Percentiles rank a stretch among this genome's conserved stretches.
These are phyloP conservation scores for Thysanoteuthis rhombus DNA, from an alignment of 2,888 invertebrate genomes.

Conservation along the genomic window DNA sequence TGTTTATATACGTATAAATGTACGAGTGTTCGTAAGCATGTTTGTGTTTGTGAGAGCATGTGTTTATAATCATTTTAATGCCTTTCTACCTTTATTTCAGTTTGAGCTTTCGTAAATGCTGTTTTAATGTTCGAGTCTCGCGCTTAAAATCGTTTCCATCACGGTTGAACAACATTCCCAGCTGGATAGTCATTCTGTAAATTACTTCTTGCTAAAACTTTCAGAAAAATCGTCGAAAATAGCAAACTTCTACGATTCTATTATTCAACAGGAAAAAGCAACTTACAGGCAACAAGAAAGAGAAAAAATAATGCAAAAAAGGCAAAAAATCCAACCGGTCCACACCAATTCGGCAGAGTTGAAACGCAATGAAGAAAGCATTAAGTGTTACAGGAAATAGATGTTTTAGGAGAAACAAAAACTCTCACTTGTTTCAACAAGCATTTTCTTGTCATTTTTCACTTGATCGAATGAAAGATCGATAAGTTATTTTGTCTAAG, in stretches of 20 bases:
- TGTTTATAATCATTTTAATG: not conserved
- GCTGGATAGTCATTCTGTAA: not conserved
- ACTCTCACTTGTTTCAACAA: not conserved
- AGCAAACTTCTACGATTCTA: not conserved
- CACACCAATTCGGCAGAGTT: not conserved
- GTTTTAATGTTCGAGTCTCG: not conserved
- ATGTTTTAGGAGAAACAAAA: not conserved
- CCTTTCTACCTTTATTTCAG: not conserved
- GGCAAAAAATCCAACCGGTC: not conserved
- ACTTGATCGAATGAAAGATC: not conserved
- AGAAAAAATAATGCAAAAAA: not conserved
- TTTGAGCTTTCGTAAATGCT: not conserved
- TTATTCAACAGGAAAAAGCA: not conserved
- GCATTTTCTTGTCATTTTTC: not conserved
- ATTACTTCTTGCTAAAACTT: not conserved
- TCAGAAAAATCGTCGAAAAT: not conserved
- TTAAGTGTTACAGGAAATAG: not conserved
- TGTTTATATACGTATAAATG: too few relatives aligned
- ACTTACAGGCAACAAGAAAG: not conserved
- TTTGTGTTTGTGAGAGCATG: too few relatives aligned
- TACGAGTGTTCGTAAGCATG: too few relatives aligned
- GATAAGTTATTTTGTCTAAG: not conserved
- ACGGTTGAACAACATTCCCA: not conserved
- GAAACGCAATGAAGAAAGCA: not conserved
- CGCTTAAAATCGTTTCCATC: not conserved